Conservation (phyloP, 2,888 invertebrate species). For the Drosophila affinis region DNA sequence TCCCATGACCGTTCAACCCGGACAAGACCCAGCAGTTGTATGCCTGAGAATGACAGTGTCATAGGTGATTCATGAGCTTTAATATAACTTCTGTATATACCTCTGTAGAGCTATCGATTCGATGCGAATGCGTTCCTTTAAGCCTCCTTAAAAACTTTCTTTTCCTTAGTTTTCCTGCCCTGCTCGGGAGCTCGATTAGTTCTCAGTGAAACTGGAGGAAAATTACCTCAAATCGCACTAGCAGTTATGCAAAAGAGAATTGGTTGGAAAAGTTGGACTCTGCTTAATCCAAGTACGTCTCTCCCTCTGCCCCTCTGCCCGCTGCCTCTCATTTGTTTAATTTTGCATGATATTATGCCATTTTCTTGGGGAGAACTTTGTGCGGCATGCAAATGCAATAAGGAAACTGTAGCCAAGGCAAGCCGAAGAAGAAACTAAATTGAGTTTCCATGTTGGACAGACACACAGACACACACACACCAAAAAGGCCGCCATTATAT, state of each 20-base stretch:
- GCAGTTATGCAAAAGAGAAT: constrained; percentile 20
- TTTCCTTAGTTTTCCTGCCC: background rate
- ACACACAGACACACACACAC: background rate
- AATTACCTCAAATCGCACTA: constrained; percentile 10
- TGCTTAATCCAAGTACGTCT: constrained; percentile 11
- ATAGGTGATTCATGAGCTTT: no score
- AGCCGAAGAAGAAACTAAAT: constrained; percentile 23
- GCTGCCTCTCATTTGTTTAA: constrained; percentile 26
- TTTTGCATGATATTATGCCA: constrained; percentile 36
- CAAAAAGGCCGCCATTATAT: background rate
- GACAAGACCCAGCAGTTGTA: no score
- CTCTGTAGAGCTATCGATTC: background rate
- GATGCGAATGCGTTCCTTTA: background rate
- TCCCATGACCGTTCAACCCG: no score
- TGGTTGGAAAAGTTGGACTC: constrained; percentile 22
- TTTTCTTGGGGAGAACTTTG: constrained; percentile 11
- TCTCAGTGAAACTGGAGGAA: background rate
- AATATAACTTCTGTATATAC: no score
- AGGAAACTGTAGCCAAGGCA: constrained; percentile 7
- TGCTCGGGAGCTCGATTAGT: background rate
- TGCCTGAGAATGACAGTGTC: no score
- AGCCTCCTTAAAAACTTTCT: background rate
- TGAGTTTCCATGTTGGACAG: constrained; percentile 37
- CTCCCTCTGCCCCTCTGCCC: background rate
- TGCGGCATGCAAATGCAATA: constrained; percentile 41